Percentiles rank a stretch among this genome's conserved stretches.
Evolutionary conservation across 2,113 vertebrate genomes (phyloP).

Genomic region (Tupaia chinensis): DNA sequence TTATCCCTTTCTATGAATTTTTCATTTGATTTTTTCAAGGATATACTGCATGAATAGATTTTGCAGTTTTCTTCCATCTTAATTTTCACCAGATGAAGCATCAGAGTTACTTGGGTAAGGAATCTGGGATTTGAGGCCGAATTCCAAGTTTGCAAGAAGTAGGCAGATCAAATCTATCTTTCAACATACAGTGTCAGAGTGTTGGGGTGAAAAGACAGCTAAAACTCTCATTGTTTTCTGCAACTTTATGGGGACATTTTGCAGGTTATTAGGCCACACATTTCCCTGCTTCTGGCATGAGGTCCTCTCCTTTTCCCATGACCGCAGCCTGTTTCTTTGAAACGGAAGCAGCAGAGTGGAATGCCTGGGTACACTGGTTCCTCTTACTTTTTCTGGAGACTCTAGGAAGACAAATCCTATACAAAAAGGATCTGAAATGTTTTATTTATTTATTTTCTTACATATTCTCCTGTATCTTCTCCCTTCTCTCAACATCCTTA

Average conservation of each 20-base stretch:
- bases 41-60: neutral
- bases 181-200: neutral
- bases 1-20: neutral
- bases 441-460: neutral
- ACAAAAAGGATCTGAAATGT: neutral
- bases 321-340: neutral
- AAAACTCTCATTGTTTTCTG: neutral
- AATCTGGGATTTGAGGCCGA: neutral
- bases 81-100: neutral
- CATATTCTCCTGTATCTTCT: neutral
- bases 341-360: neutral
- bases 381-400: neutral
- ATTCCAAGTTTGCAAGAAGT: neutral
- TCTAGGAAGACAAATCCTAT: neutral
- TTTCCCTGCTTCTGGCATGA: fast-evolving
- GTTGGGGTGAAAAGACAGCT: neutral
- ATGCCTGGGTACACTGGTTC: neutral
- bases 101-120: neutral
- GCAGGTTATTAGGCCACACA: neutral
- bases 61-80: neutral
- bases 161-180: neutral
- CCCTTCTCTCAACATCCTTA: neutral
- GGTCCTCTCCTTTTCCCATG: fast-evolving
- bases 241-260: neutral
- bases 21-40: neutral